A percentile compares a stretch with the other conserved stretches of the same genome.
phyloP scores from a whole-genome alignment of 2,797 vertebrate genomes.

The Xenopus petersii region DNA sequence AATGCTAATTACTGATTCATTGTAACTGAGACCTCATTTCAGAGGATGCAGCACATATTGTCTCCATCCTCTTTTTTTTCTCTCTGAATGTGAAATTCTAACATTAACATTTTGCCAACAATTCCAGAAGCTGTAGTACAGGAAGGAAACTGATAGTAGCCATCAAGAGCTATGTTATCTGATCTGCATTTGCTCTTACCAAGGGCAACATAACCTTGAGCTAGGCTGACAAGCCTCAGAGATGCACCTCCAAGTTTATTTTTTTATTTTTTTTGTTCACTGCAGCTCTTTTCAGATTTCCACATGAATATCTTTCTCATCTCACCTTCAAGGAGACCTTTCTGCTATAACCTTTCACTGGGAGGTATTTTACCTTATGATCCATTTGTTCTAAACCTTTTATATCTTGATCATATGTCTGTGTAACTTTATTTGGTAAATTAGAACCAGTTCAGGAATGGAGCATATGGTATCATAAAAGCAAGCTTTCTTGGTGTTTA shows the following conservation, averaged over 20 bases:
- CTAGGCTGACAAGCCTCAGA: conserved; percentile 19
- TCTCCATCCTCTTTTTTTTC: conserved; percentile 15
- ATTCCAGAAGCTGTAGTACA: conserved; percentile 32
- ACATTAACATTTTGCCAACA: conserved; percentile 43
- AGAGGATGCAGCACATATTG: not conserved
- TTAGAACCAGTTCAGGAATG: too few relatives aligned
- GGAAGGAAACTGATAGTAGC: conserved; percentile 46
- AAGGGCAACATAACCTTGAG: conserved; percentile 41
- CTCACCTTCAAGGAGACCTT: not conserved
- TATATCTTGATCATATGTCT: too few relatives aligned
- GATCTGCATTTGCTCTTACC: conserved; percentile 35
- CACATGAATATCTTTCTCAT: not conserved
- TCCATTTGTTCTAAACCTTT: too few relatives aligned
- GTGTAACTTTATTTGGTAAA: too few relatives aligned
- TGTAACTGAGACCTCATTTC: not conserved
- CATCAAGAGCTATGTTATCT: conserved; percentile 36
- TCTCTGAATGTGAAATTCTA: conserved; percentile 24
- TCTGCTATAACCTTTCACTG: not conserved
- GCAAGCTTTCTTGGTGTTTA: too few relatives aligned
- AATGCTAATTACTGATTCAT: not conserved
- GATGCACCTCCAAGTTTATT: conserved; percentile 17
- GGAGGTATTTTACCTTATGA: not conserved
- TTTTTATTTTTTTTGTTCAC: not conserved
- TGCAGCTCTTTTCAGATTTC: not conserved
- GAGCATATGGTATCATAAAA: too few relatives aligned